Evolutionary conservation across 2,113 vertebrate species (phyloP).

Genomic region (Fulmarus glacialis): DNA sequence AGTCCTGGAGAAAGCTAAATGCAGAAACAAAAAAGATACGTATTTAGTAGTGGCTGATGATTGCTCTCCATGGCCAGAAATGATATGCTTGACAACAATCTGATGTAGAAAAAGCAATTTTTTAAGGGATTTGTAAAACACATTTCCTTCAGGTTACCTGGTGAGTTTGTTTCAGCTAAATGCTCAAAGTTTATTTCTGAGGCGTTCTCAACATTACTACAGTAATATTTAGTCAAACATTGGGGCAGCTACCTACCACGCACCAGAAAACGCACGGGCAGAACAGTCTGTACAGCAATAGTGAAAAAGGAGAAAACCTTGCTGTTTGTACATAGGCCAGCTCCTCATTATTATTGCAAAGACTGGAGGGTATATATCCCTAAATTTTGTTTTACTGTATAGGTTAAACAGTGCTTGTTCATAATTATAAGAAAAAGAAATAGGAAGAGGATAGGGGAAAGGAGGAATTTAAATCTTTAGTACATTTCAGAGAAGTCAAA

Average conservation of each 20-base stretch:
- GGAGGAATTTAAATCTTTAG: background rate
- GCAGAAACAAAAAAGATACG: fast-evolving
- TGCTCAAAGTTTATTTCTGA: background rate
- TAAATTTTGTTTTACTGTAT: background rate
- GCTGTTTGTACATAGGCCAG: background rate
- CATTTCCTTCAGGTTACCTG: background rate
- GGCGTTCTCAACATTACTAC: background rate
- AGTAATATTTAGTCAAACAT: background rate
- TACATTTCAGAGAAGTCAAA: background rate
- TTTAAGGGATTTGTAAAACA: background rate
- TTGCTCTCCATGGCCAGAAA: background rate
- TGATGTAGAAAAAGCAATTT: background rate
- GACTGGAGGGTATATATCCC: background rate
- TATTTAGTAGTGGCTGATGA: background rate
- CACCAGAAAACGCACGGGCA: fast-evolving
- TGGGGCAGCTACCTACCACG: background rate
- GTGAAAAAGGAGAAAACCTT: background rate
- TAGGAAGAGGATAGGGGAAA: background rate
- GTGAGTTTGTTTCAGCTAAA: background rate
- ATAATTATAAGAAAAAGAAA: background rate
- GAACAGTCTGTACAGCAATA: background rate
- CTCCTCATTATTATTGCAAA: background rate
- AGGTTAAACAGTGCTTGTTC: background rate
- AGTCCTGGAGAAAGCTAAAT: background rate
- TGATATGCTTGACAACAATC: background rate